These are phyloP conservation scores for Micronycteris hirsuta DNA, from an alignment of 2,113 vertebrate species.

Conservation along the genomic window DNA sequence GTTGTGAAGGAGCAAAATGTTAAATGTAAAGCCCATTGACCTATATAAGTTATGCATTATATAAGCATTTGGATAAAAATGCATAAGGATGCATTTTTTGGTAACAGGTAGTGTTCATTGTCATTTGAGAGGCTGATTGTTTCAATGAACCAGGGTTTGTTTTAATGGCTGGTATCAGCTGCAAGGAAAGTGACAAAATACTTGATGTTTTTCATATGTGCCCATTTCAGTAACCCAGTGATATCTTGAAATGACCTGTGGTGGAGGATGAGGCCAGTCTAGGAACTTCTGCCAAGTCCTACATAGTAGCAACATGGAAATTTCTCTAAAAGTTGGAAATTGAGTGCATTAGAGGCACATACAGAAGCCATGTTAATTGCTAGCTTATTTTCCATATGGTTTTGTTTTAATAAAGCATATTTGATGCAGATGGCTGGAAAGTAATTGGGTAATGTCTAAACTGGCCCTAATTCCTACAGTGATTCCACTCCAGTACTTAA, in stretches of 20 bases:
- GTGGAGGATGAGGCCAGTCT: conserved; percentile 78
- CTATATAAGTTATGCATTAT: background rate
- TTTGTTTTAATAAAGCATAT: conserved; percentile 95
- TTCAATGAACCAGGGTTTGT: background rate
- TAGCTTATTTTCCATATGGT: conserved; percentile 97
- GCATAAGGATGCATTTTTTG: background rate
- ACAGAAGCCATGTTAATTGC: conserved; percentile 94
- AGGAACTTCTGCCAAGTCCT: conserved; percentile 83
- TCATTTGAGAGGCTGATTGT: background rate
- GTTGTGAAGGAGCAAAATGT: background rate
- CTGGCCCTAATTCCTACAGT: conserved; percentile 88
- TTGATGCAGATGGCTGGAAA: conserved; percentile 96
- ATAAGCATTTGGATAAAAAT: no score
- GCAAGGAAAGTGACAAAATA: conserved; percentile 62
- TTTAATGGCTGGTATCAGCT: conserved; percentile 67
- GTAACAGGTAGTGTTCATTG: background rate
- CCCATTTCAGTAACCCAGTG: conserved; percentile 71
- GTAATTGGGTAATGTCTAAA: conserved; percentile 86
- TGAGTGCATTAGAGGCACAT: conserved; percentile 89
- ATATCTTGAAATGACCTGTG: conserved; percentile 77
- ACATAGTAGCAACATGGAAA: conserved; percentile 88
- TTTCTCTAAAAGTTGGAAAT: conserved; percentile 92
- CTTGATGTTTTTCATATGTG: conserved; percentile 59
- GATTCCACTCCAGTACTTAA: conserved; percentile 84
- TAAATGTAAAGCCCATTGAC: background rate